Conservation (phyloP, 2,797 vertebrate species). For the Sarcophilus harrisii region DNA sequence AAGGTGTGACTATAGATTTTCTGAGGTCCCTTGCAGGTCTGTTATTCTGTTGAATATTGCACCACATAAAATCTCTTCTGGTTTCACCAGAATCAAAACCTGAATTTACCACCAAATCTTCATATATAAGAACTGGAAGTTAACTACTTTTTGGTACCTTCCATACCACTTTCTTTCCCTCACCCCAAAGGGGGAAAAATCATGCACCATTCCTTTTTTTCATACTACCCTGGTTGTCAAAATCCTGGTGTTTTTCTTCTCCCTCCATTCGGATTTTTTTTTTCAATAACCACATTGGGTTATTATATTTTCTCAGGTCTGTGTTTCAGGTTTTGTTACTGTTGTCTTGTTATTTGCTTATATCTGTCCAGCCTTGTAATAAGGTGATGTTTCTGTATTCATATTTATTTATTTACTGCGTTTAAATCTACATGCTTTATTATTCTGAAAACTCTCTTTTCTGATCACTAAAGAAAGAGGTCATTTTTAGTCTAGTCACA, state of each 20-base stretch:
- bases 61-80: background rate
- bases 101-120: constrained; percentile 17
- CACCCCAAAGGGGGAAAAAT: constrained; percentile 62
- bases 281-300: background rate
- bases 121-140: constrained; percentile 61
- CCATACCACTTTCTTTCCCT: constrained; percentile 48
- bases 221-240: background rate
- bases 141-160: constrained; percentile 66
- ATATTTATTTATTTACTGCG: constrained; percentile 8
- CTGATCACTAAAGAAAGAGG: constrained; percentile 44
- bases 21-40: background rate
- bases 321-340: background rate
- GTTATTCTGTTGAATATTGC: background rate
- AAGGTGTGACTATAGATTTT: background rate
- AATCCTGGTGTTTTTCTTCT: background rate
- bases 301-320: background rate
- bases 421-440: background rate
- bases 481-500: background rate
- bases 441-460: constrained; percentile 38
- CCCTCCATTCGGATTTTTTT: background rate
- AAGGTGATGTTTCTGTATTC: background rate
- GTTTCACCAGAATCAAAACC: background rate
- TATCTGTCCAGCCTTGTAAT: background rate
- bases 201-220: constrained; percentile 47
- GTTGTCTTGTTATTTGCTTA: constrained; percentile 7